These are phyloP conservation scores for Opisthocomus hoazin DNA, from an alignment of 2,113 vertebrate genomes.

Conservation along the genomic window DNA sequence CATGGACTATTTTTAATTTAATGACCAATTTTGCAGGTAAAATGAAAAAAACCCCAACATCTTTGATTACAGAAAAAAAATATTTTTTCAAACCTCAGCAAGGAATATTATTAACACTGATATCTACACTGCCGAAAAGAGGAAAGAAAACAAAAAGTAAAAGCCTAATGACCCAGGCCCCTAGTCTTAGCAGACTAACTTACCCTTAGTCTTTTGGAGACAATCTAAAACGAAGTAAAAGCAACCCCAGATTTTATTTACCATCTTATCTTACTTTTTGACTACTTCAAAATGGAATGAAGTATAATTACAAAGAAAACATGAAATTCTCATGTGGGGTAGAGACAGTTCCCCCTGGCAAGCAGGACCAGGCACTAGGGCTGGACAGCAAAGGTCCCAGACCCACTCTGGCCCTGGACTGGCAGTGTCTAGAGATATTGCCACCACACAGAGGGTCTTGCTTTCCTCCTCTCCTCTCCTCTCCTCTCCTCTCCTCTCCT, in stretches of 20 bases:
- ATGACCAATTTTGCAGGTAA: not conserved
- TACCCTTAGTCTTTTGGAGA: not conserved
- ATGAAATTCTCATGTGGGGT: not conserved
- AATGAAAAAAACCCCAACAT: not conserved
- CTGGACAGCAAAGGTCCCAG: not conserved
- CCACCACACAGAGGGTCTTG: not conserved
- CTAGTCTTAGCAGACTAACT: not conserved
- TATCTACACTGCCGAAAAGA: not conserved
- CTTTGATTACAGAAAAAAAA: not conserved
- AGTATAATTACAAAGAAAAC: not conserved
- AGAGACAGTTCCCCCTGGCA: not conserved
- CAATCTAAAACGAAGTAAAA: not conserved
- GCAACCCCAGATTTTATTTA: not conserved
- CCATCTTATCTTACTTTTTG: not conserved
- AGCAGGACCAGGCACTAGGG: not conserved
- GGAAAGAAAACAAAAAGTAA: not conserved
- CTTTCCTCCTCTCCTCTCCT: not conserved
- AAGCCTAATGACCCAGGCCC: not conserved
- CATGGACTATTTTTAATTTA: not conserved
- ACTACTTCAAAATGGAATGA: not conserved
- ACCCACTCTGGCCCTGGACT: accelerated
- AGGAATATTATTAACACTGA: not conserved
- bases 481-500: not conserved
- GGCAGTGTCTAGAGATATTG: not conserved
- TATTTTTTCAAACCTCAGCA: not conserved